Evolutionary conservation across 2,113 vertebrate genomes (phyloP), one percentile per base, ranked within the genome.

Genomic region (Epinephelus moara): DNA sequence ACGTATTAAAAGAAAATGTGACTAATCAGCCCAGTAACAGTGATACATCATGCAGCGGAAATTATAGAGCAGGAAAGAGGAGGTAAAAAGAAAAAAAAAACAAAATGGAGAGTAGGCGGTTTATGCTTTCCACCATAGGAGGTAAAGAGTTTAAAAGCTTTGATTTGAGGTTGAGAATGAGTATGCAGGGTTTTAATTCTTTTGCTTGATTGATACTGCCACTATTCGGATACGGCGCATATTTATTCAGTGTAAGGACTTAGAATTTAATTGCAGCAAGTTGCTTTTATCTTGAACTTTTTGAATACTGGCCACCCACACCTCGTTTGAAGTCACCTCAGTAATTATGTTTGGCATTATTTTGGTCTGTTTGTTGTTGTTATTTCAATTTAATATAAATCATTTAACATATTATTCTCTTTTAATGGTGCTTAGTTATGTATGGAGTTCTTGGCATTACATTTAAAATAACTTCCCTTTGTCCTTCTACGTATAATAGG

Each of bases 1-100:
- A 70, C 84, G 82, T 84, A 90, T 94, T 94, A 92, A 91, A 91
- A 85, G 63, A 86, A 93, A 92, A 93, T 92, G 81, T 80, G 92
- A 73, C 86, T 93, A 94, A 94, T 93, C 94, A 94, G 87, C 86
- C 85, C 71, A 75, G 77, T 89, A 89, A 88, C 82, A 53, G 86
- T 89, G 91, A 94, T 94, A 91, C 90, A 93, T 91, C 88, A 92
- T 70, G 61, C 80, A 86, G 84, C 6, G 33, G 74, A 88, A 92
- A 89, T 90, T 76, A 80, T 71, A 80, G 66, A 78, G 80, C 78
- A 47, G 72, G n/a, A 75, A 73, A 7, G 19, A 56, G 19, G 27
- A 27, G 30, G 45, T 37, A 45, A 45, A 12, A 52, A 56, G 12
- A 19, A 76, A 45, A 45, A 10, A 45, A 45, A 49, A 17, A 59